phyloP scores from a whole-genome alignment of 2,888 invertebrate species.

The Hydroisotoma schaefferi region DNA sequence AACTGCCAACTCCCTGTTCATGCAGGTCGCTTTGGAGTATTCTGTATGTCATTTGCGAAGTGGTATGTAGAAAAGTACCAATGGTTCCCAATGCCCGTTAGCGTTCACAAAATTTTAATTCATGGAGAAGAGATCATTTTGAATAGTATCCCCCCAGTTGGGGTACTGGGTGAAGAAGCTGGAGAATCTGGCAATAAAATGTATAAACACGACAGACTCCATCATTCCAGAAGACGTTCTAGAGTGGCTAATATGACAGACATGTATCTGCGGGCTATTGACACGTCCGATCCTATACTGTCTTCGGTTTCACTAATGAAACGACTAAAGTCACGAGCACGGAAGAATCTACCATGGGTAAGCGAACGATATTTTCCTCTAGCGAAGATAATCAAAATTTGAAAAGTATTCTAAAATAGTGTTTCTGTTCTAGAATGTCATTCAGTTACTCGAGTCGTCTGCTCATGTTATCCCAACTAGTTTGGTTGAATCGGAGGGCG shows the following conservation, averaged over 20 bases:
- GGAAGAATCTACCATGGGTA: neutral
- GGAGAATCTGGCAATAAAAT: conserved; percentile 21
- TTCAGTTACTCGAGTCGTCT: too few relatives aligned
- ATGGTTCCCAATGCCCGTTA: conserved; percentile 20
- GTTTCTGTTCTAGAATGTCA: too few relatives aligned
- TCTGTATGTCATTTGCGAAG: neutral
- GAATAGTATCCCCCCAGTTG: neutral
- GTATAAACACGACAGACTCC: conserved; percentile 7
- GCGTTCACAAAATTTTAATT: conserved; percentile 16
- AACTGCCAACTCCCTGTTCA: conserved; percentile 4
- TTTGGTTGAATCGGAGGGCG: too few relatives aligned
- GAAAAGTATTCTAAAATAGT: too few relatives aligned
- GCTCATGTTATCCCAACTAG: too few relatives aligned
- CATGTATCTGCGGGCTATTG: conserved; percentile 19
- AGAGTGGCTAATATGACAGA: conserved; percentile 14
- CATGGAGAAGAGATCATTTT: neutral
- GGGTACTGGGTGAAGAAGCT: conserved; percentile 24
- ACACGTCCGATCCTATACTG: conserved; percentile 26
- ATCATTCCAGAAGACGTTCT: conserved; percentile 22
- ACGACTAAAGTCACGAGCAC: neutral
- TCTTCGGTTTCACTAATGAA: neutral
- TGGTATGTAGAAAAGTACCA: conserved; percentile 7
- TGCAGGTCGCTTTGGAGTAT: neutral
- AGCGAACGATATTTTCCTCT: too few relatives aligned
- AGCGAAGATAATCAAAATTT: too few relatives aligned